Conservation (phyloP, 2,888 invertebrate genomes). For the Pasiphila rectangulata region DNA sequence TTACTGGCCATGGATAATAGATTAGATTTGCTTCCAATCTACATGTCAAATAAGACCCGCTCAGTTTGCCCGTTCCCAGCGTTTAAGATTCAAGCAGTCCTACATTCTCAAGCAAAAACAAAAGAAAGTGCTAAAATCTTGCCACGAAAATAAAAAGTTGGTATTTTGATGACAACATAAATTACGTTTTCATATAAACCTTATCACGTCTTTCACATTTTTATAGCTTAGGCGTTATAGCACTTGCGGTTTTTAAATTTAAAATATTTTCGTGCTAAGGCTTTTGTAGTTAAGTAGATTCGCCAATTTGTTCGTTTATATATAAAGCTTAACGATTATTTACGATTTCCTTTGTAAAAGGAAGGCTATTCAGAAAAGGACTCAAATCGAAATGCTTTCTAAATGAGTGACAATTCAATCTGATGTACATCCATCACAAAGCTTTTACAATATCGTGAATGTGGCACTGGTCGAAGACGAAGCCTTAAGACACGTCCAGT, state of each 20-base stretch:
- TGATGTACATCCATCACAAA: slow-evolving; percentile 39
- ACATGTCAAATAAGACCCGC: background rate
- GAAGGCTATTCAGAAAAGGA: background rate
- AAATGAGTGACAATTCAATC: slow-evolving; percentile 33
- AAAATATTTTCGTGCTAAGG: slow-evolving; percentile 27
- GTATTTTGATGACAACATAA: slow-evolving; percentile 35
- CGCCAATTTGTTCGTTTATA: slow-evolving; percentile 22
- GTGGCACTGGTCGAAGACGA: slow-evolving; percentile 38
- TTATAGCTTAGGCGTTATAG: slow-evolving; percentile 33
- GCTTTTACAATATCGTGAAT: slow-evolving; percentile 50
- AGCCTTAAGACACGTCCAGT: slow-evolving; percentile 57
- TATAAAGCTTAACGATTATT: slow-evolving; percentile 15
- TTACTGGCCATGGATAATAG: slow-evolving; percentile 11
- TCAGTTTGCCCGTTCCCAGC: too few relatives aligned
- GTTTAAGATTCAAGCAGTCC: too few relatives aligned
- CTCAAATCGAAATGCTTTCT: background rate
- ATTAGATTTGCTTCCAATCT: background rate
- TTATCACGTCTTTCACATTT: slow-evolving; percentile 36
- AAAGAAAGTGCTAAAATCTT: too few relatives aligned
- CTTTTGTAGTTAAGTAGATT: slow-evolving; percentile 28
- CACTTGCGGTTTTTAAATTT: slow-evolving; percentile 33
- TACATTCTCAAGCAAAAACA: slow-evolving; percentile 4
- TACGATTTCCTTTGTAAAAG: slow-evolving; percentile 5
- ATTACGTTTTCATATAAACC: slow-evolving; percentile 35
- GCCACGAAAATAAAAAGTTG: slow-evolving; percentile 16